Base-by-base conservation (phyloP, 92 coral and sea anemone genomes). In the Zoanthus sansibaricus region DNA sequence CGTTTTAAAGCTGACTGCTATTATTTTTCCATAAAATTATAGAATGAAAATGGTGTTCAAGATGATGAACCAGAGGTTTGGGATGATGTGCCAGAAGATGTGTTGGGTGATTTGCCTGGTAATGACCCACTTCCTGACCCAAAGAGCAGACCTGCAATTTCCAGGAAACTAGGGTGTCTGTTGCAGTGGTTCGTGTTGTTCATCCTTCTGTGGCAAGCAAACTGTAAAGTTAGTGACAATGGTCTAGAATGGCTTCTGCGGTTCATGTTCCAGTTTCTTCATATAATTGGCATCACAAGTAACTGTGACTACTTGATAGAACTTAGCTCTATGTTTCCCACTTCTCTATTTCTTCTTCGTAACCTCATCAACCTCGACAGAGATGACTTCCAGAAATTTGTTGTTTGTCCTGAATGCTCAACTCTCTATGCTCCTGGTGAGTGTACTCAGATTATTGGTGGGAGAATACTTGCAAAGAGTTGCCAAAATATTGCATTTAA, bases 241-340 rank as follows among this genome's bases (percentile, higher is more conserved):
- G 94, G 94, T 17, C 90, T 92, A 16, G 92, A 86, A 54, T 89
- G 94, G 92, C 87, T 89, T n/a, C 52, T 92, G 78, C 54, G 87
- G 20, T 92, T 89, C 66, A 42, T 89, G 56, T 76, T 86, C 42
- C 92, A 89, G 62, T 92, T 92, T 72, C 72, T 92, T 6, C 89
- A 89, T 16, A 76, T 86, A 11, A 9, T 86, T 82, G 82, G 88
- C 1, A 48, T 84, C 31, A 89, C 85, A 3, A 66, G 88, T 66
- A 74, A 83, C n/a, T 83, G 79, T 67, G 66, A 89, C 20, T 89
- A 76, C 69, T 70, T 89, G 37, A 48, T 76, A 2, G 86, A 89
- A 52, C 88, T 92, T 0, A 72, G 84, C 71, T 64, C 54, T 44
- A 82, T 92, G 80, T 87, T 89, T 48, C 92, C 95, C 11, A 82